Evolutionary conservation across 2,888 invertebrate species (phyloP).

Genomic region (Leptinotarsa peninsularis): DNA sequence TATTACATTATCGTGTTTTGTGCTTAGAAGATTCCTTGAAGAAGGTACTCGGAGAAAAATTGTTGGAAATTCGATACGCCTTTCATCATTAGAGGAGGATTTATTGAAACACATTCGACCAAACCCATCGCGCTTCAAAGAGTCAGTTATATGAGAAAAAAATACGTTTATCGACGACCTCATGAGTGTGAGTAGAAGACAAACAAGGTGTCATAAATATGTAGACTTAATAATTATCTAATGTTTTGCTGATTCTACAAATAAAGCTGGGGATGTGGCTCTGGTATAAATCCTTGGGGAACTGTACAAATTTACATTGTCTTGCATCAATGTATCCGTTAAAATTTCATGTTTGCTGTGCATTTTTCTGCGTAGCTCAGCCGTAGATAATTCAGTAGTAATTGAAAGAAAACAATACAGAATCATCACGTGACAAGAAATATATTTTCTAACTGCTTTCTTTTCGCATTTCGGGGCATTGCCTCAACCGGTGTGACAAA

Average conservation of each 20-base stretch:
- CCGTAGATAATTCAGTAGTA: neutral
- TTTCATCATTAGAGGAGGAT: neutral
- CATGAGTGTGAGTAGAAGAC: no score
- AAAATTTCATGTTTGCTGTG: neutral
- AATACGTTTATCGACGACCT: no score
- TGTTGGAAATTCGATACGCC: neutral
- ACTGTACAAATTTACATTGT: no score
- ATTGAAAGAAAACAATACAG: neutral
- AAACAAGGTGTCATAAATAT: no score
- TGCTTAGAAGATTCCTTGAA: neutral
- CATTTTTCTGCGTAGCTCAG: neutral
- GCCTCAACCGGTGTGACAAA: slow-evolving; percentile 3
- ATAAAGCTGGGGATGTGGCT: no score
- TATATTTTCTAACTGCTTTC: neutral
- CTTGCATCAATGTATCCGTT: neutral
- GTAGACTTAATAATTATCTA: no score
- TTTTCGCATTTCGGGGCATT: neutral
- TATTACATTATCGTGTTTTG: slow-evolving; percentile 1
- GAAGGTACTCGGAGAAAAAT: neutral
- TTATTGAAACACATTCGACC: neutral
- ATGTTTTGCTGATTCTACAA: no score
- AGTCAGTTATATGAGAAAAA: no score
- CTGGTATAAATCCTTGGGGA: no score
- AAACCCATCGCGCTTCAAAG: no score
- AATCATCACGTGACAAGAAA: slow-evolving; percentile 2